Percentiles rank a stretch among this genome's conserved stretches.
Evolutionary conservation across 2,888 invertebrate genomes (phyloP).

Genomic region (Habroteleia sp.): DNA sequence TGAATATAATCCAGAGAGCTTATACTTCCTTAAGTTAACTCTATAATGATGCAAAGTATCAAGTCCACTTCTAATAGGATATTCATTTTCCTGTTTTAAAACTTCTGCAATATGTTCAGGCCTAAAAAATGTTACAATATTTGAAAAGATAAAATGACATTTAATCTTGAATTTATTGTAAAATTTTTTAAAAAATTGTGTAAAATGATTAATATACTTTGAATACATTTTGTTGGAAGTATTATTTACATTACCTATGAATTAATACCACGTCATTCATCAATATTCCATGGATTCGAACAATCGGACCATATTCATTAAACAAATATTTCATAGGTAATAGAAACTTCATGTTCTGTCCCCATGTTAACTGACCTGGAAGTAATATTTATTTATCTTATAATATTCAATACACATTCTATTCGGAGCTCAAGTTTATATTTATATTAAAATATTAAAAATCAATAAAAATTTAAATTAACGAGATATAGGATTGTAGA

Average conservation of each 20-base stretch:
- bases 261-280: slow-evolving; percentile 85
- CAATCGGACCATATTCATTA: slow-evolving; percentile 85
- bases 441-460: slow-evolving; percentile 1
- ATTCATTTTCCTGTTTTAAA: slow-evolving; percentile 84
- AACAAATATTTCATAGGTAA: slow-evolving; percentile 81
- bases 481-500: slow-evolving; percentile 49
- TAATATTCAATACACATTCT: slow-evolving; percentile 10
- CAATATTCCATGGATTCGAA: slow-evolving; percentile 85
- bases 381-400: slow-evolving; percentile 11
- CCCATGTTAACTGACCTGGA: slow-evolving; percentile 81
- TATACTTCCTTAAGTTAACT: slow-evolving; percentile 82
- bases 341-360: slow-evolving; percentile 75
- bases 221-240: too few relatives aligned
- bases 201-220: too few relatives aligned
- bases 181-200: too few relatives aligned
- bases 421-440: slow-evolving; percentile 34
- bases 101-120: slow-evolving; percentile 86
- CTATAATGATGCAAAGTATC: slow-evolving; percentile 86
- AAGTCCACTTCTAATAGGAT: slow-evolving; percentile 84
- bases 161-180: too few relatives aligned
- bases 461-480: slow-evolving; percentile 1
- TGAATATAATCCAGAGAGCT: slow-evolving; percentile 83
- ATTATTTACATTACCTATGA: too few relatives aligned
- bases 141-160: too few relatives aligned
- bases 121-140: slow-evolving; percentile 74